Conservation (phyloP, 1,140 invertebrate genomes). For the Tetranychus cinnabarinus region DNA sequence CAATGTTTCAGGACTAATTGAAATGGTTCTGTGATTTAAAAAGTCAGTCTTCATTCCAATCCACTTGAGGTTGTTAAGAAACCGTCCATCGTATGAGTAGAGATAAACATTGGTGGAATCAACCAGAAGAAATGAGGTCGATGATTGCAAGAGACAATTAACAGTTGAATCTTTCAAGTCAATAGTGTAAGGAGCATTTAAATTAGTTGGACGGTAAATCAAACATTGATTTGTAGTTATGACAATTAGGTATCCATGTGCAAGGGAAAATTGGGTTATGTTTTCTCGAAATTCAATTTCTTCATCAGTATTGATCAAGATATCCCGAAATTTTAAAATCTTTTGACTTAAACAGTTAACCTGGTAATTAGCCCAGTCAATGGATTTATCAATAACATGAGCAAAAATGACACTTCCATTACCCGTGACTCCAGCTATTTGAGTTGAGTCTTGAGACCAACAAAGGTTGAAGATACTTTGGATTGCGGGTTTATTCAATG, state of each 20-base stretch:
- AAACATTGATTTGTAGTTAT: conserved; percentile 78
- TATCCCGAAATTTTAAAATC: conserved; percentile 54
- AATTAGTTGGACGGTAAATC: conserved; percentile 56
- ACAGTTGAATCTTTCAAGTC: conserved; percentile 45
- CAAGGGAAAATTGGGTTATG: conserved; percentile 44
- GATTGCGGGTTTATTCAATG: conserved; percentile 53
- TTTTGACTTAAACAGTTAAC: conserved; percentile 53
- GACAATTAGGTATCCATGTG: conserved; percentile 61
- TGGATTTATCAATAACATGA: conserved; percentile 61
- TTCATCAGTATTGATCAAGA: conserved; percentile 56
- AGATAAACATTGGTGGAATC: conserved; percentile 43
- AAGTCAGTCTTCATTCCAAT: conserved; percentile 40
- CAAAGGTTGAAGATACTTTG: conserved; percentile 63
- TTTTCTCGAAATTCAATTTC: conserved; percentile 72
- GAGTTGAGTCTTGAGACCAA: conserved; percentile 89
- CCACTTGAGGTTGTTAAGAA: conserved; percentile 52
- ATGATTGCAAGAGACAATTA: conserved; percentile 48
- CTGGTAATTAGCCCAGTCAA: conserved; percentile 61
- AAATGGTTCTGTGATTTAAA: conserved; percentile 29
- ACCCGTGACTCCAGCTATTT: conserved; percentile 73
- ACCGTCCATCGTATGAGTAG: conserved; percentile 66
- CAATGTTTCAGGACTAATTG: conserved; percentile 54
- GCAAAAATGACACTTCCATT: conserved; percentile 71
- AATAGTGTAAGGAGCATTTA: conserved; percentile 56
- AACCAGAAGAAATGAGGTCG: conserved; percentile 55